phyloP scores from a whole-genome alignment of 23 tunicate species.

The Ascidia mentula region DNA sequence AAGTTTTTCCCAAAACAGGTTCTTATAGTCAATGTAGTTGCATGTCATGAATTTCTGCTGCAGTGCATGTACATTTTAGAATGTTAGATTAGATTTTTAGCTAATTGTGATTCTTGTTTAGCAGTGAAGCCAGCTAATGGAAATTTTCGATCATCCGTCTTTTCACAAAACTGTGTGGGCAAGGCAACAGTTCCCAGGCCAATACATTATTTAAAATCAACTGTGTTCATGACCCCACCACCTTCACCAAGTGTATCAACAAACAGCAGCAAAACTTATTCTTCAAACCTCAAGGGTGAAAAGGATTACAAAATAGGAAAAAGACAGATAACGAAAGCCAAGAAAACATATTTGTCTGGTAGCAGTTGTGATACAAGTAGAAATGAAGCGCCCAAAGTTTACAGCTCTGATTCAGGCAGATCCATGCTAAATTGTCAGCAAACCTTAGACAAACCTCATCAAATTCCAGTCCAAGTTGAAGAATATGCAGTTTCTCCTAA shows the following conservation, averaged over 20 bases:
- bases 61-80: background rate
- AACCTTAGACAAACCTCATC: too few species aligned
- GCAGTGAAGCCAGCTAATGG: conserved; percentile 51
- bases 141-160: conserved; percentile 34
- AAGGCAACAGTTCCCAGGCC: background rate
- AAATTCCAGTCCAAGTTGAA: too few species aligned
- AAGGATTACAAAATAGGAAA: background rate
- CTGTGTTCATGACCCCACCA: background rate
- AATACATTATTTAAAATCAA: background rate
- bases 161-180: background rate
- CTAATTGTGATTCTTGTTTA: background rate
- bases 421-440: background rate
- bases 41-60: background rate
- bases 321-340: background rate
- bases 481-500: too few species aligned
- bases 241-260: background rate
- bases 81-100: background rate
- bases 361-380: background rate
- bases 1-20: conserved; percentile 33
- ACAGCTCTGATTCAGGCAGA: background rate
- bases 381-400: background rate
- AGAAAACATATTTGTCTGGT: background rate
- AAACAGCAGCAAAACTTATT: background rate
- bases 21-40: background rate
- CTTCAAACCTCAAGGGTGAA: background rate